Evolutionary conservation across 1,140 invertebrate species (phyloP).

Genomic region (Drosophila ficusphila): DNA sequence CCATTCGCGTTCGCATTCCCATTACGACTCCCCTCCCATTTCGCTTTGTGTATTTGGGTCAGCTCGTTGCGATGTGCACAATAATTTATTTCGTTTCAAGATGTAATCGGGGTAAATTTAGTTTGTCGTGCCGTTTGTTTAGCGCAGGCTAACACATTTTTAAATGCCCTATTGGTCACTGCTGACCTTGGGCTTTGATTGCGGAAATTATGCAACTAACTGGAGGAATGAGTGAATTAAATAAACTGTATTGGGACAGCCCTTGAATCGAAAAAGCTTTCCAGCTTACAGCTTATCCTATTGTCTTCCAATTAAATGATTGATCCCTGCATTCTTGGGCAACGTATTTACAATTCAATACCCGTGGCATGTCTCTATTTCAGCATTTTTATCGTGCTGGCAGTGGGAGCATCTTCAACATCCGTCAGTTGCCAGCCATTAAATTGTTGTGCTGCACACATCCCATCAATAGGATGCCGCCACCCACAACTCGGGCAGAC

Average conservation of each 20-base stretch:
- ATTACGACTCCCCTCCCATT: conserved; percentile 17
- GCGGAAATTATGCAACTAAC: conserved; percentile 36
- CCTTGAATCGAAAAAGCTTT: neutral
- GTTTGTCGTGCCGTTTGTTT: conserved; percentile 52
- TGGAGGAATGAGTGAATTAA: conserved; percentile 14
- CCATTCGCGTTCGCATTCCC: conserved; percentile 32
- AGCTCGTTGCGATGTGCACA: conserved; percentile 60
- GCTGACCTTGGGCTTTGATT: conserved; percentile 62
- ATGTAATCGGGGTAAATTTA: conserved; percentile 63
- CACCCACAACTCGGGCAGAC: conserved; percentile 31
- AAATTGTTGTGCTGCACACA: conserved; percentile 41
- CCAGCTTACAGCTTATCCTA: neutral
- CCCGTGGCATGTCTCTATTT: conserved; percentile 24
- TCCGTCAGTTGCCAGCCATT: conserved; percentile 36
- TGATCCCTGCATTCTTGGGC: conserved; percentile 5
- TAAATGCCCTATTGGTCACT: conserved; percentile 43
- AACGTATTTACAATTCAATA: conserved; percentile 36
- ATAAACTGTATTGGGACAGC: conserved; percentile 8
- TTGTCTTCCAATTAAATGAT: conserved; percentile 5
- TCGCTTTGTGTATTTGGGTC: conserved; percentile 64
- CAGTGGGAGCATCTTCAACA: conserved; percentile 8
- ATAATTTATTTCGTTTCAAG: conserved; percentile 76
- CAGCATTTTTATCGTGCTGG: conserved; percentile 1
- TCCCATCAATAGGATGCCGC: neutral
- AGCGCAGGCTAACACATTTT: conserved; percentile 48